A percentile compares a stretch with the other conserved stretches of the same genome.
Evolutionary conservation across 2,797 vertebrate species (phyloP).

Genomic region (Pseudocheirus occidentalis): DNA sequence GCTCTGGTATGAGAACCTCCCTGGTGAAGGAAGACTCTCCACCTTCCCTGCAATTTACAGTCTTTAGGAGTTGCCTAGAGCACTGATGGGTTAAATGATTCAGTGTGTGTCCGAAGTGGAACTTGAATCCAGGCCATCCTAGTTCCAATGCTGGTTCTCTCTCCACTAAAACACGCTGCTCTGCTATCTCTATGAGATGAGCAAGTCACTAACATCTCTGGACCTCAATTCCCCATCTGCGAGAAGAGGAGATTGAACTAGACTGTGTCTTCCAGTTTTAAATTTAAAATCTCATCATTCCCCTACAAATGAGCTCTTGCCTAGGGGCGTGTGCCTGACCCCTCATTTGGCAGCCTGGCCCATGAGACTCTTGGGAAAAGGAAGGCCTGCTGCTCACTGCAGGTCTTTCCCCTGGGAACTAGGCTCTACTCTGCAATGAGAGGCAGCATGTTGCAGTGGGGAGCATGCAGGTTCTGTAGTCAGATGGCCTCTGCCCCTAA

Average conservation of each 20-base stretch:
- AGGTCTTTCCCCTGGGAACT: background rate
- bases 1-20: background rate
- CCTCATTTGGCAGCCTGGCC: background rate
- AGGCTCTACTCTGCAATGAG: background rate
- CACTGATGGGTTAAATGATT: background rate
- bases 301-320: background rate
- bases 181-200: background rate
- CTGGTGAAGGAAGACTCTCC: background rate
- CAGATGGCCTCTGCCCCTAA: background rate
- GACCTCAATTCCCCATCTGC: background rate
- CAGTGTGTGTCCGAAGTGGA: background rate
- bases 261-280: background rate
- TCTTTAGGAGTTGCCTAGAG: background rate
- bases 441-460: background rate
- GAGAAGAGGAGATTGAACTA: background rate
- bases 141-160: background rate
- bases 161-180: background rate
- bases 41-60: background rate
- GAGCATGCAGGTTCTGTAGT: background rate
- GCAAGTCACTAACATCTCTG: background rate
- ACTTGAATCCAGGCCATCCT: background rate
- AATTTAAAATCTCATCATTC: background rate
- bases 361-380: background rate
- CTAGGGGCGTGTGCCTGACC: no score
- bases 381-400: background rate